These are phyloP conservation scores for Colaptes auratus DNA, from an alignment of 2,113 vertebrate species.

Conservation along the genomic window DNA sequence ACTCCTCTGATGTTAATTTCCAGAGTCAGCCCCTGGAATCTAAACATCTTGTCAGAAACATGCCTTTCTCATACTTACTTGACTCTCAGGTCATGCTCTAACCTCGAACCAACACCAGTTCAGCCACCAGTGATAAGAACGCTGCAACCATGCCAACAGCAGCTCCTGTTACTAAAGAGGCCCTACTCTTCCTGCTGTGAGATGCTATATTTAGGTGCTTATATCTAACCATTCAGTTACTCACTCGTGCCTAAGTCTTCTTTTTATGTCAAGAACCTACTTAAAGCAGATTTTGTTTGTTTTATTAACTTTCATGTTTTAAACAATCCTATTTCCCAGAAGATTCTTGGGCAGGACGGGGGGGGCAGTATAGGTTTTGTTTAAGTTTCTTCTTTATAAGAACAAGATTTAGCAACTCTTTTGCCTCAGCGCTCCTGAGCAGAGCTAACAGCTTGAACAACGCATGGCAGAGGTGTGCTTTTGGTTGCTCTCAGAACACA, in stretches of 20 bases:
- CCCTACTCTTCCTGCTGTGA: constrained; percentile 7
- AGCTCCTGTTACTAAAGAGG: constrained; percentile 11
- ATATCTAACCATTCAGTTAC: constrained; percentile 18
- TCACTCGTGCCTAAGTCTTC: not conserved
- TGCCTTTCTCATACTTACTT: constrained; percentile 33
- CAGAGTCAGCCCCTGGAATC: constrained; percentile 7
- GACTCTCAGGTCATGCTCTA: not conserved
- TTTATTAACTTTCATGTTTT: not conserved
- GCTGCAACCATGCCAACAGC: not conserved
- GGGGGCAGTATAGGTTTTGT: not conserved
- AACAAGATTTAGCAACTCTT: not conserved
- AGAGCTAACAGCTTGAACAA: not conserved
- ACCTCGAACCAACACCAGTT: constrained; percentile 14
- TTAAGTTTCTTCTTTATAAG: not conserved
- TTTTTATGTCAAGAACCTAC: constrained; percentile 16
- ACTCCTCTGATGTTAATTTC: not conserved
- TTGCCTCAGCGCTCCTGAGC: not conserved
- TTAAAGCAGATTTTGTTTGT: not conserved
- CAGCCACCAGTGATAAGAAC: constrained; percentile 29
- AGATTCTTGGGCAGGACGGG: not conserved
- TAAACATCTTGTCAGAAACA: constrained; percentile 44
- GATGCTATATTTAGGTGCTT: constrained; percentile 22
- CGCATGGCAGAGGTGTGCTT: not conserved
- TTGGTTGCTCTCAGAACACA: not conserved
- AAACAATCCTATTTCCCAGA: not conserved